Conservation (phyloP, 2,113 vertebrate genomes). For the Mastomys coucha region DNA sequence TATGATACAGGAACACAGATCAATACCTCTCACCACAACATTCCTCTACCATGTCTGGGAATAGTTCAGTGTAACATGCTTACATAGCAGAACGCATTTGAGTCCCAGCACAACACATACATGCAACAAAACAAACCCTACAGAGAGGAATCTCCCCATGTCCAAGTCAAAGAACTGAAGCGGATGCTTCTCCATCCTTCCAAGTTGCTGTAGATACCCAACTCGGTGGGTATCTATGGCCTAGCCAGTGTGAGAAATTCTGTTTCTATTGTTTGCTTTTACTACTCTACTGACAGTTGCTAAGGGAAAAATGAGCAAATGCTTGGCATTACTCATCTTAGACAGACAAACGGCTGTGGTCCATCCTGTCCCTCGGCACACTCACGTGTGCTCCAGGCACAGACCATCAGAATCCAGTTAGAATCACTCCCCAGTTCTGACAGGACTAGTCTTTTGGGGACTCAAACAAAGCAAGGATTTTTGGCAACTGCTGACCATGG, state of each 20-base stretch:
- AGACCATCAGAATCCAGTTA: not conserved
- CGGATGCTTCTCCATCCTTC: not conserved
- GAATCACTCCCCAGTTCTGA: not conserved
- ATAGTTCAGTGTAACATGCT: not conserved
- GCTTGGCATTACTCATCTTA: not conserved
- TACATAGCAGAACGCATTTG: not conserved
- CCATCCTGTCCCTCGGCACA: not conserved
- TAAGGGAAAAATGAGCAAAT: not conserved
- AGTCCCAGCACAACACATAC: not conserved
- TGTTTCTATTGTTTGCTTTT: not conserved
- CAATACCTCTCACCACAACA: not conserved
- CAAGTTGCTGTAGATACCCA: not conserved
- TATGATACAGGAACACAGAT: slow-evolving; percentile 10
- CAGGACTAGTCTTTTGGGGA: not conserved
- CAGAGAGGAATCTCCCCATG: not conserved
- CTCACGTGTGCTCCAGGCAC: not conserved
- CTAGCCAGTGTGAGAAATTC: not conserved
- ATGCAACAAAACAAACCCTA: not conserved
- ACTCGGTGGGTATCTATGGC: not conserved
- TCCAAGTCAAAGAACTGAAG: slow-evolving; percentile 6
- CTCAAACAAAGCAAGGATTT: slow-evolving; percentile 36
- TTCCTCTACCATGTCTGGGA: not conserved
- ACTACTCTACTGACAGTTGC: not conserved
- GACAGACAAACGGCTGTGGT: not conserved
- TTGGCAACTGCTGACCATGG: not conserved